Evolutionary conservation across 2,113 vertebrate species (phyloP).

Genomic region (Poeciliopsis turrubarensis): DNA sequence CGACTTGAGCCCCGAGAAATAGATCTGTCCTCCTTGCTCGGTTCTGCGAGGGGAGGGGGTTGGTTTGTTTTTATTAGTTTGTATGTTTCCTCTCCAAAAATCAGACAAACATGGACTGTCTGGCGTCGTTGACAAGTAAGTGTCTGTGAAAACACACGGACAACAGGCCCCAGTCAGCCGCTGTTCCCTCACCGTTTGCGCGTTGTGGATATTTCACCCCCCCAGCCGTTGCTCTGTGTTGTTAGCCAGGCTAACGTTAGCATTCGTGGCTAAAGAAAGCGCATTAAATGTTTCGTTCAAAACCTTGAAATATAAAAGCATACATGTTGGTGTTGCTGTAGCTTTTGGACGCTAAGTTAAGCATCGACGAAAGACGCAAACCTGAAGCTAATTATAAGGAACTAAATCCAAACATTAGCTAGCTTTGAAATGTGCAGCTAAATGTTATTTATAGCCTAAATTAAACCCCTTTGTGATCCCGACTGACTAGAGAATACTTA

Average conservation of each 20-base stretch:
- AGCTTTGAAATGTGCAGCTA: no score
- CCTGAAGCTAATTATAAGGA: no score
- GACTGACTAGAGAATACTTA: not conserved
- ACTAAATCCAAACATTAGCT: no score
- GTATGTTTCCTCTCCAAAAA: not conserved
- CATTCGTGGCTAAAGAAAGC: not conserved
- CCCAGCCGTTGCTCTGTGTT: not conserved
- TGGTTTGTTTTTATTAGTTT: conserved; percentile 3
- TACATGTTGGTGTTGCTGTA: not conserved
- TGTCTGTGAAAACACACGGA: conserved; percentile 31
- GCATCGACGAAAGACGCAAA: not conserved
- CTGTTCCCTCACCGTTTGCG: accelerated
- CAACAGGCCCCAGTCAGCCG: not conserved
- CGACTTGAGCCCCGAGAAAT: conserved; percentile 33
- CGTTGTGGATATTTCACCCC: accelerated
- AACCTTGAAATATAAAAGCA: no score
- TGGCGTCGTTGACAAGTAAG: conserved; percentile 92
- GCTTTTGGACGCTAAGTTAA: not conserved
- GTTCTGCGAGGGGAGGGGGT: not conserved
- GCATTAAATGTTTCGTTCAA: not conserved
- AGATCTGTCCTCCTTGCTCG: conserved; percentile 31
- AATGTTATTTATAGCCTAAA: no score
- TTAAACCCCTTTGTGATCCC: not conserved
- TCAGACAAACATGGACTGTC: conserved; percentile 82
- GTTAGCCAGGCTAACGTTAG: conserved; percentile 31